phyloP scores from a whole-genome alignment of 2,888 invertebrate genomes.

The Drosophila borborema region DNA sequence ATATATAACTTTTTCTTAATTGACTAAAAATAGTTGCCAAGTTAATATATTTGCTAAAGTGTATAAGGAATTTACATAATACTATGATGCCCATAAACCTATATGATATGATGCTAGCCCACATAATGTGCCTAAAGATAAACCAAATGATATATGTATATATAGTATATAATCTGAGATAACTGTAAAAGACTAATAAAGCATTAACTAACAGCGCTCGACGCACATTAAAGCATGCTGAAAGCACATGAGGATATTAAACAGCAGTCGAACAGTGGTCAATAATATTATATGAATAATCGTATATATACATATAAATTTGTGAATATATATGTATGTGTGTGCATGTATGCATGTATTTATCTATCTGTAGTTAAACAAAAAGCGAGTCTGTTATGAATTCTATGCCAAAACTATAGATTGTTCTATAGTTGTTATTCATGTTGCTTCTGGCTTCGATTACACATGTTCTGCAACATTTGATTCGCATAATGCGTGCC shows the following conservation, averaged over 20 bases:
- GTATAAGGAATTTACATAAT: background rate
- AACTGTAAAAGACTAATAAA: background rate
- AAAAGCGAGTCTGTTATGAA: constrained; percentile 29
- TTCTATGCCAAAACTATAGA: constrained; percentile 21
- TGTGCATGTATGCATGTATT: background rate
- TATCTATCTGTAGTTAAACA: constrained; percentile 14
- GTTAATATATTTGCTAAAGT: background rate
- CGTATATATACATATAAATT: background rate
- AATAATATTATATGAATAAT: background rate
- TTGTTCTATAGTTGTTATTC: constrained; percentile 32
- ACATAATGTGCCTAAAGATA: background rate
- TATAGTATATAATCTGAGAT: background rate
- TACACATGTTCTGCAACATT: constrained; percentile 52
- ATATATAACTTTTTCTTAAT: background rate
- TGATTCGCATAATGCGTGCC: constrained; percentile 41
- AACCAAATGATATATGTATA: background rate
- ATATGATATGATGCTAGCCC: background rate
- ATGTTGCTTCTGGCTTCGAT: constrained; percentile 31
- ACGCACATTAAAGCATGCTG: background rate
- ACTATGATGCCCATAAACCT: background rate
- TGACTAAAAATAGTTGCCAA: background rate
- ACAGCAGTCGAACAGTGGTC: background rate
- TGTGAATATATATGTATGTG: background rate
- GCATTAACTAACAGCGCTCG: background rate
- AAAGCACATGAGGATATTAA: background rate